These are phyloP conservation scores for Himalopsyche anomala DNA, from an alignment of 2,888 invertebrate species.

Conservation along the genomic window DNA sequence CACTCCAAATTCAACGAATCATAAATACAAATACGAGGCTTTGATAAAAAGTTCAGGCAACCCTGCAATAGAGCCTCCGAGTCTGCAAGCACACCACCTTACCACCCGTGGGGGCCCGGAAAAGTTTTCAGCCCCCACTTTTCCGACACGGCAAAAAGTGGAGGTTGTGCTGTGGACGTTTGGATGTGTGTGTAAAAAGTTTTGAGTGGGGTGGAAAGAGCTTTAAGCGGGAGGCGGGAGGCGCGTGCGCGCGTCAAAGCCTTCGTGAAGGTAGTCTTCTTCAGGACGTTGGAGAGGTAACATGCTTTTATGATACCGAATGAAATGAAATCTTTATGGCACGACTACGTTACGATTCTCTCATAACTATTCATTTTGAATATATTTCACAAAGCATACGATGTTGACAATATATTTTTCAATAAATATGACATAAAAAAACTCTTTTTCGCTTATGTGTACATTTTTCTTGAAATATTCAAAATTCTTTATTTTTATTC, in stretches of 20 bases:
- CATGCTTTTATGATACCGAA: slow-evolving; percentile 35
- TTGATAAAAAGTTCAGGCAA: slow-evolving; percentile 40
- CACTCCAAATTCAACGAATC: slow-evolving; percentile 41
- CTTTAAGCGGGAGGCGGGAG: slow-evolving; percentile 69
- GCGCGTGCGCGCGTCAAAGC: slow-evolving; percentile 73
- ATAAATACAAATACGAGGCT: slow-evolving; percentile 40
- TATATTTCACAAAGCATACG: no score
- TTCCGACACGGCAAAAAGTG: slow-evolving; percentile 64
- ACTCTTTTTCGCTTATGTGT: no score
- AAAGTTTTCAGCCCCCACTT: slow-evolving; percentile 63
- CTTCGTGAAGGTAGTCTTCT: slow-evolving; percentile 56
- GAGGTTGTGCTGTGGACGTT: slow-evolving; percentile 51
- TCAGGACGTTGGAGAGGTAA: slow-evolving; percentile 52
- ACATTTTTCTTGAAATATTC: no score
- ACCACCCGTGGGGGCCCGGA: slow-evolving; percentile 52
- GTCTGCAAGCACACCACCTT: slow-evolving; percentile 52
- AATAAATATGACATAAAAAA: no score
- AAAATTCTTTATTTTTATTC: no score
- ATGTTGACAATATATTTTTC: no score
- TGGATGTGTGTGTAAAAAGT: slow-evolving; percentile 63
- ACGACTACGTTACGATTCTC: background rate
- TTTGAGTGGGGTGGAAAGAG: slow-evolving; percentile 57
- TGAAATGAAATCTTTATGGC: background rate
- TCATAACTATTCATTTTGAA: no score
- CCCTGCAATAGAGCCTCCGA: slow-evolving; percentile 43